phyloP scores from a whole-genome alignment of 2,113 vertebrate species.

The Zosterops hypoxanthus region DNA sequence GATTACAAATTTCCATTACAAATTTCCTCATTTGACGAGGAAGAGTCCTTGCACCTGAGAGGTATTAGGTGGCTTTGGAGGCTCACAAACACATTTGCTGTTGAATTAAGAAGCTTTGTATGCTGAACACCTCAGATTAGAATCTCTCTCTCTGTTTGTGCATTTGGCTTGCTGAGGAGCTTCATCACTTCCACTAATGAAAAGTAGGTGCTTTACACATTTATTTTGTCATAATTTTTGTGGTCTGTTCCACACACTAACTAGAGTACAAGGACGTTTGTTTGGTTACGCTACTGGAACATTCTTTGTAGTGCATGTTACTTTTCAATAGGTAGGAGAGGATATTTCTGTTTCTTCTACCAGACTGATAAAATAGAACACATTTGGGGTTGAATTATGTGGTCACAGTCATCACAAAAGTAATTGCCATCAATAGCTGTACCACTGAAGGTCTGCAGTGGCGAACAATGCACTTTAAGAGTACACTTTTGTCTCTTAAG shows the following conservation, averaged over 20 bases:
- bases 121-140: background rate
- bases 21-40: background rate
- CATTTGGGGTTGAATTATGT: slow-evolving; percentile 65
- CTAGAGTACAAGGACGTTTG: slow-evolving; percentile 60
- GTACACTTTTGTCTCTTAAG: slow-evolving; percentile 65
- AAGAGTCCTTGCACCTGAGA: background rate
- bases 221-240: slow-evolving; percentile 55
- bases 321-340: slow-evolving; percentile 59
- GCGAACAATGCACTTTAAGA: slow-evolving; percentile 49
- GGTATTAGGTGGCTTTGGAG: background rate
- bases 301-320: slow-evolving; percentile 37
- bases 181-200: slow-evolving; percentile 53
- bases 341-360: slow-evolving; percentile 56
- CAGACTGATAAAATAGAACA: slow-evolving; percentile 67
- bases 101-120: background rate
- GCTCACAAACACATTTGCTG: background rate
- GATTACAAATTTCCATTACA: background rate
- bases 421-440: slow-evolving; percentile 55
- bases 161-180: background rate
- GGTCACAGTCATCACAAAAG: slow-evolving; percentile 56
- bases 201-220: slow-evolving; percentile 14
- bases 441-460: slow-evolving; percentile 12
- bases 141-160: background rate
- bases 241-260: background rate
- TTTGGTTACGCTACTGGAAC: background rate